These are phyloP conservation scores for Matsumurasca onukii DNA, from an alignment of 1,140 invertebrate species.

Conservation along the genomic window DNA sequence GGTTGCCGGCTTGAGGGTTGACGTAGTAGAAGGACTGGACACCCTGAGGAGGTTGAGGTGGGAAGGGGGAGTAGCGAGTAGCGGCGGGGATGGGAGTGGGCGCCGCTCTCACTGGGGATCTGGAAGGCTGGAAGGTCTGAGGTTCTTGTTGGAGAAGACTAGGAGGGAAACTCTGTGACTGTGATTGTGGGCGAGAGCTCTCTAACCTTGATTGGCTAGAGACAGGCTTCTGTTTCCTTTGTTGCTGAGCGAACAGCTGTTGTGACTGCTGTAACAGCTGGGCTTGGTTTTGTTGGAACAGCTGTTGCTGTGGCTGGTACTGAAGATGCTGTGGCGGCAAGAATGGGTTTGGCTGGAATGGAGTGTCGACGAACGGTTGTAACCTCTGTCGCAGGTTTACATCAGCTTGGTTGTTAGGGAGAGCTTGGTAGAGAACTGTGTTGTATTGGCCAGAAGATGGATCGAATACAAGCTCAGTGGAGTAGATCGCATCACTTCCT, in stretches of 20 bases:
- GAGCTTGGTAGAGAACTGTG: slow-evolving; percentile 71
- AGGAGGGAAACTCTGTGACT: slow-evolving; percentile 32
- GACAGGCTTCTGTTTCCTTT: slow-evolving; percentile 43
- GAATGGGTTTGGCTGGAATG: slow-evolving; percentile 33
- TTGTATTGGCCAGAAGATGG: slow-evolving; percentile 77
- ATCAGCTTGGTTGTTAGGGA: slow-evolving; percentile 66
- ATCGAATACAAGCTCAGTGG: slow-evolving; percentile 74
- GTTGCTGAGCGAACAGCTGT: slow-evolving; percentile 71
- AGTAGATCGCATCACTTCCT: slow-evolving; percentile 58
- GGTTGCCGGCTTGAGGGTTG: slow-evolving; percentile 46
- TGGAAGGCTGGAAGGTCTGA: slow-evolving; percentile 34
- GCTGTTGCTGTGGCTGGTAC: slow-evolving; percentile 53
- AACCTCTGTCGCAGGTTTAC: slow-evolving; percentile 69
- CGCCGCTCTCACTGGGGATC: slow-evolving; percentile 31
- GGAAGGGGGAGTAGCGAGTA: slow-evolving; percentile 23
- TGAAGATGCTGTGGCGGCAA: slow-evolving; percentile 30
- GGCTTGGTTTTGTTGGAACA: slow-evolving; percentile 69
- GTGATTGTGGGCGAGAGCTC: slow-evolving; percentile 22
- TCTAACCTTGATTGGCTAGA: not conserved
- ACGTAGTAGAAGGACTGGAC: slow-evolving; percentile 62
- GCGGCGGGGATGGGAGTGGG: slow-evolving; percentile 24
- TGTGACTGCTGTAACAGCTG: slow-evolving; percentile 68
- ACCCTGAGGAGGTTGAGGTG: slow-evolving; percentile 29
- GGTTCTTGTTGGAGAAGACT: slow-evolving; percentile 39
- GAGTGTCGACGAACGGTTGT: slow-evolving; percentile 63